Evolutionary conservation across 2,888 invertebrate genomes (phyloP).

Genomic region (Troides helena): DNA sequence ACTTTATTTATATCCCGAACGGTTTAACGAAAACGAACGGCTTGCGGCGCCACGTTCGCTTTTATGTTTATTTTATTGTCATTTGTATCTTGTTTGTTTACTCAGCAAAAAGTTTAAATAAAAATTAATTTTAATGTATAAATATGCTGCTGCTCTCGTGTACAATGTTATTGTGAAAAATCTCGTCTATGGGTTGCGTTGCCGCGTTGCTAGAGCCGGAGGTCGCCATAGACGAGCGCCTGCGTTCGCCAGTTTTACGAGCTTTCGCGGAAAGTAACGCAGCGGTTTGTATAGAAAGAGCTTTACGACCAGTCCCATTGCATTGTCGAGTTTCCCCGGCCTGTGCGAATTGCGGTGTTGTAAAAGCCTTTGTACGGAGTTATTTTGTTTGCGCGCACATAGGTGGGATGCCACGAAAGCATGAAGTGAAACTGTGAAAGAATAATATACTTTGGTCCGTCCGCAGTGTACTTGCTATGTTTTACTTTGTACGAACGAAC

Average conservation of each 20-base stretch:
- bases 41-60: too few species aligned
- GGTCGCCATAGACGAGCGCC: slow-evolving; percentile 26
- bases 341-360: slow-evolving; percentile 35
- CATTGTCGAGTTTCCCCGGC: slow-evolving; percentile 41
- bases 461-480: not conserved
- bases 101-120: too few species aligned
- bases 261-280: slow-evolving; percentile 43
- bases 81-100: too few species aligned
- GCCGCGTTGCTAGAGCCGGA: slow-evolving; percentile 6
- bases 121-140: too few species aligned
- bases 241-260: slow-evolving; percentile 35
- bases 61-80: too few species aligned
- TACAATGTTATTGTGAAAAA: slow-evolving; percentile 6
- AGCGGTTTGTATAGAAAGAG: slow-evolving; percentile 37
- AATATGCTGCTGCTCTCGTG: too few species aligned
- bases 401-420: slow-evolving; percentile 21
- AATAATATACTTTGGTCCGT: slow-evolving; percentile 12
- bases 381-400: slow-evolving; percentile 30
- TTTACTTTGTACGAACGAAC: not conserved
- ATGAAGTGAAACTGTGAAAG: slow-evolving; percentile 26
- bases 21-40: too few species aligned
- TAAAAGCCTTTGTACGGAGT: slow-evolving; percentile 35
- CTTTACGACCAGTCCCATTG: slow-evolving; percentile 39
- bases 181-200: slow-evolving; percentile 2
- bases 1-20: too few species aligned